A percentile compares a stretch with the other conserved stretches of the same genome.
Conservation (phyloP, 2,113 vertebrate genomes). For the Uria lomvia region DNA sequence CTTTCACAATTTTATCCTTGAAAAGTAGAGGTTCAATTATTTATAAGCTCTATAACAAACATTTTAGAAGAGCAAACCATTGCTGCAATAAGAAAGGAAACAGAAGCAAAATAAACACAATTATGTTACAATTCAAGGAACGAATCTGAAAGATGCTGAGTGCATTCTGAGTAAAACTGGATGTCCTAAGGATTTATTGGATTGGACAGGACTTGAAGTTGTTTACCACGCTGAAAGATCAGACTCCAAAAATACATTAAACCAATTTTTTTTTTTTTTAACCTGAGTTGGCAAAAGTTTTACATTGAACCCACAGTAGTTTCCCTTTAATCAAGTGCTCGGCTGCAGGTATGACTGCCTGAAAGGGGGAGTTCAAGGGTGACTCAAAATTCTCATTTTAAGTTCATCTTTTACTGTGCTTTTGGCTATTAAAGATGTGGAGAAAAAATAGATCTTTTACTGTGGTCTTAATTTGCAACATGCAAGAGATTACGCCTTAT, state of each 20-base stretch:
- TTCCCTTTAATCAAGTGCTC: neutral
- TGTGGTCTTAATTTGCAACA: neutral
- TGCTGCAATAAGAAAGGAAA: neutral
- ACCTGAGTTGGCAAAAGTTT: neutral
- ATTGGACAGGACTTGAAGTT: neutral
- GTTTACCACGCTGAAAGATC: neutral
- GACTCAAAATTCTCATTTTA: neutral
- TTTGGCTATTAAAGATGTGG: neutral
- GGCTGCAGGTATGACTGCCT: neutral
- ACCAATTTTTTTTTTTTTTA: neutral
- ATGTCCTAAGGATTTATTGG: neutral
- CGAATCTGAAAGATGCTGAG: neutral
- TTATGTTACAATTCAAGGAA: neutral
- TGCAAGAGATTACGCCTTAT: neutral
- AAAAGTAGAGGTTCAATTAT: neutral
- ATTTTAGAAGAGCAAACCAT: neutral
- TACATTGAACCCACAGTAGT: neutral
- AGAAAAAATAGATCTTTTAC: neutral
- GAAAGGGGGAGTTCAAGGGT: neutral
- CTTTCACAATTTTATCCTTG: neutral
- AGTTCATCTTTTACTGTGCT: neutral
- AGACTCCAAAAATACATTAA: neutral
- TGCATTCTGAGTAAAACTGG: neutral
- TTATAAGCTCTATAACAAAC: neutral
- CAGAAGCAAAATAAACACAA: neutral